These are phyloP conservation scores for Hesperia comma DNA, from an alignment of 2,888 invertebrate species.

Conservation along the genomic window DNA sequence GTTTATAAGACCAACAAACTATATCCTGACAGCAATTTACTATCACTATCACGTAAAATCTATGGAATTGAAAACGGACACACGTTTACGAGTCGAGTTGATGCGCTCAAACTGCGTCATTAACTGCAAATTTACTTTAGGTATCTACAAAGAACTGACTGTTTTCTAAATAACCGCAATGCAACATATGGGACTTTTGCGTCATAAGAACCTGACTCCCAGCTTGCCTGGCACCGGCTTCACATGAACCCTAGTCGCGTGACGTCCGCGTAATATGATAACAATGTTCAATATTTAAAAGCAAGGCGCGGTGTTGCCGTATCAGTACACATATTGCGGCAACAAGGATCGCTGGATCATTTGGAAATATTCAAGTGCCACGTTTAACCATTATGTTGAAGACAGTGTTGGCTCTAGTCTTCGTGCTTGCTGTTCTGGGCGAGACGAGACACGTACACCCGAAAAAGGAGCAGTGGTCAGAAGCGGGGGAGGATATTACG, in stretches of 20 bases:
- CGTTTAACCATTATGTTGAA: constrained; percentile 44
- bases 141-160: background rate
- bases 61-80: background rate
- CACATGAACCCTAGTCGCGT: constrained; percentile 31
- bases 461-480: constrained; percentile 29
- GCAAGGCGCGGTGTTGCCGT: constrained; percentile 43
- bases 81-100: background rate
- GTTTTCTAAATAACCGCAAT: constrained; percentile 6
- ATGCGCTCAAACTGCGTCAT: constrained; percentile 1
- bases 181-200: constrained; percentile 1
- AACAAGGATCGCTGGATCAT: constrained; percentile 34
- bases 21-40: too few relatives aligned
- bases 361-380: constrained; percentile 23
- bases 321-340: constrained; percentile 49
- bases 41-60: too few relatives aligned
- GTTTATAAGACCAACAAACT: too few relatives aligned
- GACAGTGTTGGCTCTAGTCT: constrained; percentile 43
- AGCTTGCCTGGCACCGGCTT: constrained; percentile 48
- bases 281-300: constrained; percentile 56
- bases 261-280: constrained; percentile 47
- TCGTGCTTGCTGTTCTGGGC: constrained; percentile 44
- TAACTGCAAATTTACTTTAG: background rate
- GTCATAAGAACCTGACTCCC: background rate
- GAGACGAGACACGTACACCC: constrained; percentile 60
- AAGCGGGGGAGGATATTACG: background rate